Evolutionary conservation across 2,888 invertebrate genomes (phyloP).

Genomic region (Eupithecia abbreviata): DNA sequence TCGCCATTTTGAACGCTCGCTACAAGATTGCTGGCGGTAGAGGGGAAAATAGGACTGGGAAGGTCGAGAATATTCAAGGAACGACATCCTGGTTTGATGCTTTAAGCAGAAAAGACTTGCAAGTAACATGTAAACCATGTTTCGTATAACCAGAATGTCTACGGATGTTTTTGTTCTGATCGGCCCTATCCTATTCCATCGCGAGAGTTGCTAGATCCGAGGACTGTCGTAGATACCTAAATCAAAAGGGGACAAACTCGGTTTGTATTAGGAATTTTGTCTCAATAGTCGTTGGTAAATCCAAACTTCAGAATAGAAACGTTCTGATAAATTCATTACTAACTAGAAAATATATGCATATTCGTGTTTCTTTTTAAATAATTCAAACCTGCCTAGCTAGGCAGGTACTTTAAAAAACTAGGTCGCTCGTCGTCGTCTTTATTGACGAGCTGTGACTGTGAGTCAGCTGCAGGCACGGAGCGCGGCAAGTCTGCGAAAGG

Average conservation of each 20-base stretch:
- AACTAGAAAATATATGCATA: not conserved
- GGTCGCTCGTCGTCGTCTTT: not conserved
- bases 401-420: not conserved
- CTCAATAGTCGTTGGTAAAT: not conserved
- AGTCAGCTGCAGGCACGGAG: not conserved
- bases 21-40: no score
- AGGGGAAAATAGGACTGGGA: no score
- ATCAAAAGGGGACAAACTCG: not conserved
- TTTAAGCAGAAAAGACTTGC: no score
- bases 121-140: no score
- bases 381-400: not conserved
- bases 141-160: no score
- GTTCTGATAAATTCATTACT: not conserved
- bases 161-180: no score
- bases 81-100: no score
- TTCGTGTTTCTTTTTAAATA: not conserved
- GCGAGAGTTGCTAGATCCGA: not conserved
- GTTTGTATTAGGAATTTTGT: not conserved
- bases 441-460: not conserved
- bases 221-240: not conserved
- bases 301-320: not conserved
- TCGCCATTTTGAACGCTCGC: no score
- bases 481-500: conserved; percentile 28
- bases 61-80: no score
- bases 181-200: no score